A percentile compares a stretch with the other conserved stretches of the same genome.
phyloP scores from a whole-genome alignment of 2,888 invertebrate species.

The Oegoconia quadripuncta region DNA sequence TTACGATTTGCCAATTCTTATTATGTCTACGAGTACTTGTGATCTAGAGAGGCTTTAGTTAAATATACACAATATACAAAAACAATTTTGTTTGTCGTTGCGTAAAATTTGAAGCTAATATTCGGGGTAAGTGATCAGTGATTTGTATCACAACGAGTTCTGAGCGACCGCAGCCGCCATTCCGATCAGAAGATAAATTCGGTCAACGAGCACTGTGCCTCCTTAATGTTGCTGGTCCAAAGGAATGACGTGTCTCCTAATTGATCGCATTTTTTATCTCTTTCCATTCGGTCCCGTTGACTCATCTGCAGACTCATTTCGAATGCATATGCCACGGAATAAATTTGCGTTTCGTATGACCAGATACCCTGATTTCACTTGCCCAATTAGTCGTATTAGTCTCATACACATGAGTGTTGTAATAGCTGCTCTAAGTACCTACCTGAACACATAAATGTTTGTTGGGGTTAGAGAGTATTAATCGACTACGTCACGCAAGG shows the following conservation, averaged over 20 bases:
- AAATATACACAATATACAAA: background rate
- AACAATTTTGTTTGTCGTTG: background rate
- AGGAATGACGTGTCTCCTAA: constrained; percentile 45
- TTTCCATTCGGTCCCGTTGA: constrained; percentile 25
- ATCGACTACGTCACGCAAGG: constrained; percentile 10
- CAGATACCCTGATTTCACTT: background rate
- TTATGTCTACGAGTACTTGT: too few relatives aligned
- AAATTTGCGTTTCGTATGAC: constrained; percentile 6
- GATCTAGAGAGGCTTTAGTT: too few relatives aligned
- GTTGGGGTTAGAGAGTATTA: constrained; percentile 2
- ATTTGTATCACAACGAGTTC: constrained; percentile 33
- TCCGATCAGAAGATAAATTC: constrained; percentile 46
- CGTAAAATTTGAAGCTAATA: constrained; percentile 27
- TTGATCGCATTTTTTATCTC: constrained; percentile 35
- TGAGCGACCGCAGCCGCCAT: constrained; percentile 26
- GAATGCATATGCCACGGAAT: constrained; percentile 13
- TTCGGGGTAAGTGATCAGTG: constrained; percentile 33
- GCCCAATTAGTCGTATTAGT: background rate
- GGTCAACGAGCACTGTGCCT: constrained; percentile 47
- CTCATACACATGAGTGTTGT: background rate
- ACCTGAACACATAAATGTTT: constrained; percentile 6
- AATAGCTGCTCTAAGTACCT: background rate
- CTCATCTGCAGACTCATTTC: constrained; percentile 26
- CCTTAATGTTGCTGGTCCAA: constrained; percentile 34
- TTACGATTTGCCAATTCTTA: too few relatives aligned